Evolutionary conservation across 2,113 vertebrate species (phyloP), one percentile per base, ranked within the genome.

Genomic region (Xiphias gladius): DNA sequence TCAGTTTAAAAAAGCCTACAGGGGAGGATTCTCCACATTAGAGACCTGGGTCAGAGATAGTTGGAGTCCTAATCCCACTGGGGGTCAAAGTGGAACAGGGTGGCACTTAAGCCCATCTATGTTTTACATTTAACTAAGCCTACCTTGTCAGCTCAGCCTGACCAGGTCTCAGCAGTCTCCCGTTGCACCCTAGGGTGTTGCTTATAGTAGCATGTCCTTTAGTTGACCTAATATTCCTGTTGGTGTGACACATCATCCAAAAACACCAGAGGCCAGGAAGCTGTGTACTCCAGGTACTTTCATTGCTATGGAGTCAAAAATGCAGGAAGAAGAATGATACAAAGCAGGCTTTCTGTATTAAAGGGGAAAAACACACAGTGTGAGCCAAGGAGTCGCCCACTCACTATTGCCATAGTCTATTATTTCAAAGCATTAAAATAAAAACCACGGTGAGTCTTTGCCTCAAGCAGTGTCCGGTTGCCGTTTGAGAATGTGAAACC

Each of bases 1-100:
- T 32, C 58, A 7, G 20, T 79, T 70, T 55, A 61, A 76, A 64
- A 59, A 73, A 50, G 74, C 71, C 89, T 79, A 46, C 65, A 80
- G 89, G 85, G 76, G 59, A 84, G 83, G 86, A 89, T 90, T 80
- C 89, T 83, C 72, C 64, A 58, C 79, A 65, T 88, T 85, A 88
- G 57, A 84, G 59, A 61, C 24, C 71, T 75, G 86, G 82, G 82
- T 88, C 86, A 83, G 70, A 84, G 78, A 76, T 81, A 85, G 46
- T 76, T 78, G 48, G 71, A 61, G 55, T 46, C 76, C 65, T 91
- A 85, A 92, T 91, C 88, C 85, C 16, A 7, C 77, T 61, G 12
- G 24, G 46, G 73, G 81, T 86, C 79, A 76, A 73, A 87, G 75
- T 59, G 84, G 76, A 85, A 35, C 43, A 46, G 70, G 59, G 73